A percentile compares a stretch with the other conserved stretches of the same genome.
Evolutionary conservation across 1,140 invertebrate genomes (phyloP).

Genomic region (Sarcophaga peregrina): DNA sequence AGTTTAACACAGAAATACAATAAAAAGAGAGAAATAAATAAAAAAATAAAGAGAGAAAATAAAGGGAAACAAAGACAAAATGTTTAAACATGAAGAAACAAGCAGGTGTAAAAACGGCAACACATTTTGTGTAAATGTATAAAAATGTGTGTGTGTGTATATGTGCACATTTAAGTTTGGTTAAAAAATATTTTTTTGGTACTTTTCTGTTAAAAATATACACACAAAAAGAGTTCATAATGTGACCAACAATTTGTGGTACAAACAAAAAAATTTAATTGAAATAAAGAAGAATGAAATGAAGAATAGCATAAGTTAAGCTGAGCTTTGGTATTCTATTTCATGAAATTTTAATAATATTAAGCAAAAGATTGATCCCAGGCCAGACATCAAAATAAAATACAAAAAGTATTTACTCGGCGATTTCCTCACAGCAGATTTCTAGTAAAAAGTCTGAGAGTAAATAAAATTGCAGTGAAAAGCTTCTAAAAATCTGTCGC

Average conservation of each 20-base stretch:
- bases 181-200: no score
- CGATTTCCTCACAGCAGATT: no score
- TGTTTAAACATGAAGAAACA: conserved; percentile 20
- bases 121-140: conserved; percentile 4
- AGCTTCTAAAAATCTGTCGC: no score
- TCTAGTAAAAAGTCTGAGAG: no score
- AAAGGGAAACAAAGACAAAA: neutral
- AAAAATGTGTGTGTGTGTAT: neutral
- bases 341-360: no score
- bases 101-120: conserved; percentile 21
- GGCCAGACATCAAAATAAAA: no score
- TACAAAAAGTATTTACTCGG: no score
- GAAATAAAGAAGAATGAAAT: no score
- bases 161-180: neutral
- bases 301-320: no score
- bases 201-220: neutral
- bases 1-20: conserved; percentile 9
- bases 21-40: neutral
- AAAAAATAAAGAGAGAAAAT: neutral
- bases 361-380: no score
- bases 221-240: neutral
- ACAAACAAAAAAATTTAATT: neutral
- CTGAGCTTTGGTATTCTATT: no score
- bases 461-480: no score
- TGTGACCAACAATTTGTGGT: neutral